Evolutionary conservation across 64 coral and sea anemone genomes (phyloP).

Genomic region (Porites lutea): DNA sequence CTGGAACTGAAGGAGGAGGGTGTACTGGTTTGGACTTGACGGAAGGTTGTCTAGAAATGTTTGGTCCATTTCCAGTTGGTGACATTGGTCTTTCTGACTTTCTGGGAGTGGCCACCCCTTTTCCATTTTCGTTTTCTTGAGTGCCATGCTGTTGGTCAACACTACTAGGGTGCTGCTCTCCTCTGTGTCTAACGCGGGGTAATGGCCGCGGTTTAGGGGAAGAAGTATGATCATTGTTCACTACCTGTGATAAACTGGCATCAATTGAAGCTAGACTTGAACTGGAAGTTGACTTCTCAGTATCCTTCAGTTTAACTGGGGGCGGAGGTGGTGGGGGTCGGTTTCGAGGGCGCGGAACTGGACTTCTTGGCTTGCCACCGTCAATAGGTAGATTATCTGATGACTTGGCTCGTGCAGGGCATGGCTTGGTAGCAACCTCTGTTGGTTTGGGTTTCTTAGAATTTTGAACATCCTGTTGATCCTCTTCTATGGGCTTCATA

Average conservation of each 20-base stretch:
- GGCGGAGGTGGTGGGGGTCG: conserved; percentile 86
- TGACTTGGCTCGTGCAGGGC: conserved; percentile 25
- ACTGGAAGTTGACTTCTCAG: conserved; percentile 21
- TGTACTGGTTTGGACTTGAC: conserved; percentile 15
- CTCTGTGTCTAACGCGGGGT: conserved; percentile 12
- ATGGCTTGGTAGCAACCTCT: conserved; percentile 21
- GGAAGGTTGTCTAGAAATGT: conserved; percentile 10
- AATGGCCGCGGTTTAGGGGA: conserved; percentile 60
- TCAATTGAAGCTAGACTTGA: conserved; percentile 46
- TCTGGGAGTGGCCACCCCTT: not conserved
- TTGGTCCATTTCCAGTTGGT: conserved; percentile 28
- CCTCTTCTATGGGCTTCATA: not conserved
- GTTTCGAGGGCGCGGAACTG: conserved; percentile 83
- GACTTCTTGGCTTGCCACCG: conserved; percentile 33
- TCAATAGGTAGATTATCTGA: conserved; percentile 38
- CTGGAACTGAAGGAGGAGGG: conserved; percentile 45
- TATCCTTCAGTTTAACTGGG: conserved; percentile 6
- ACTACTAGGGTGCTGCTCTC: not conserved
- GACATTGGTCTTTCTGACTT: not conserved
- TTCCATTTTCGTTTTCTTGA: not conserved
- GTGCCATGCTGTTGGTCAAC: conserved; percentile 6
- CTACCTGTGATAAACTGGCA: conserved; percentile 25
- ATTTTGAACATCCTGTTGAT: not conserved
- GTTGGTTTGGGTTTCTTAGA: conserved; percentile 31
- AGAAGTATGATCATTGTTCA: conserved; percentile 13